A percentile compares a stretch with the other conserved stretches of the same genome.
Evolutionary conservation across 2,888 invertebrate genomes (phyloP).

Genomic region (Drosophila borealis): DNA sequence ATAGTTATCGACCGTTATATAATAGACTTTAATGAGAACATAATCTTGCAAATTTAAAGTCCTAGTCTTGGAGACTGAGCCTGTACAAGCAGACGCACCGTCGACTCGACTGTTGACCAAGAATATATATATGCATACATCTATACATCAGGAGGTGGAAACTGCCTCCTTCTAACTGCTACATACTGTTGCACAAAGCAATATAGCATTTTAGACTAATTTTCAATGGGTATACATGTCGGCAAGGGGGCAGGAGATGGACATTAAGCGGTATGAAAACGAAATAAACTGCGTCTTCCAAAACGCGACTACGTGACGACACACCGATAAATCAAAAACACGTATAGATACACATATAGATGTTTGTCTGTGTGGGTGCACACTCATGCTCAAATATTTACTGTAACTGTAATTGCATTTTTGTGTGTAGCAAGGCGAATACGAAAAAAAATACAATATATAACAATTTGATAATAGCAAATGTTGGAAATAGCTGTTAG

Average conservation of each 20-base stretch:
- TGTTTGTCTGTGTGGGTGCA: too few relatives aligned
- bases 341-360: not conserved
- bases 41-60: not conserved
- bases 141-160: not conserved
- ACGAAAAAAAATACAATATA: slow-evolving; percentile 1
- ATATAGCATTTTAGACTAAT: too few relatives aligned
- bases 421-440: slow-evolving; percentile 27
- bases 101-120: too few relatives aligned
- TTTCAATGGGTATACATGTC: too few relatives aligned
- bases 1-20: too few relatives aligned
- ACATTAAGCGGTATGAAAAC: not conserved
- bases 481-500: slow-evolving; percentile 2
- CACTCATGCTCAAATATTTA: slow-evolving; percentile 26
- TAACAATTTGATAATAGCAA: slow-evolving; percentile 14
- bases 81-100: too few relatives aligned
- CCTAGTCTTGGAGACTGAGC: too few relatives aligned
- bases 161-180: not conserved
- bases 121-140: too few relatives aligned
- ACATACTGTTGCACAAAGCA: too few relatives aligned
- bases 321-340: slow-evolving; percentile 25
- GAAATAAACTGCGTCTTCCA: slow-evolving; percentile 37
- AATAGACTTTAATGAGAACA: too few relatives aligned
- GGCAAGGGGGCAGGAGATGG: not conserved
- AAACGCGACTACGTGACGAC: slow-evolving; percentile 39
- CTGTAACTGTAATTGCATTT: slow-evolving; percentile 39